Evolutionary conservation across 2,888 invertebrate genomes (phyloP).

Genomic region (Drosophila antonietae): DNA sequence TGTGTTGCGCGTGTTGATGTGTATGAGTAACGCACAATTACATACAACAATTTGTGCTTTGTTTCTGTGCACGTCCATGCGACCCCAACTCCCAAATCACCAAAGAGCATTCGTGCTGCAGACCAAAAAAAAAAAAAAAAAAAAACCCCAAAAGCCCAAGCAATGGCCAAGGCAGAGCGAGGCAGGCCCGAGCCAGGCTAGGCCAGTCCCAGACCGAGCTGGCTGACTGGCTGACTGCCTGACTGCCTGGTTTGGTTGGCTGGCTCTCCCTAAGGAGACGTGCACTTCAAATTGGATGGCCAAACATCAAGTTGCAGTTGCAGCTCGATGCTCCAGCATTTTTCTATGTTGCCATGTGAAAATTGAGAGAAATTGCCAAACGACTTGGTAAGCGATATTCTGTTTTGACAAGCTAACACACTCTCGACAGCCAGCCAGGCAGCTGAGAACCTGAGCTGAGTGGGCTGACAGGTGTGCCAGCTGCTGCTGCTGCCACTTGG

Average conservation of each 20-base stretch:
- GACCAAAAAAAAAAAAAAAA: neutral
- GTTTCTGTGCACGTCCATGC: constrained; percentile 63
- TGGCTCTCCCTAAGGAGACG: constrained; percentile 11
- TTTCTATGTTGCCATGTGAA: constrained; percentile 68
- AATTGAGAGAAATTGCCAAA: constrained; percentile 82
- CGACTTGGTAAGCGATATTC: constrained; percentile 80
- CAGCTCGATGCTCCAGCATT: constrained; percentile 46
- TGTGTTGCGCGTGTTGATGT: constrained; percentile 54
- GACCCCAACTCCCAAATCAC: constrained; percentile 64
- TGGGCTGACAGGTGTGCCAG: constrained; percentile 70
- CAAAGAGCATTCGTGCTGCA: constrained; percentile 76
- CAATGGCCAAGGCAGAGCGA: constrained; percentile 4
- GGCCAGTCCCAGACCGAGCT: neutral
- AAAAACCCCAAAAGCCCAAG: neutral
- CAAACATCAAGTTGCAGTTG: constrained; percentile 67
- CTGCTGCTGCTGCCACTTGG: constrained; percentile 54
- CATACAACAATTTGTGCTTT: constrained; percentile 80
- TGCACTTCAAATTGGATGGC: constrained; percentile 74
- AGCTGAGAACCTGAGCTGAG: constrained; percentile 37
- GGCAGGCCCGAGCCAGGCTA: neutral
- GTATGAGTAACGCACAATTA: constrained; percentile 78
- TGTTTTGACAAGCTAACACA: constrained; percentile 62
- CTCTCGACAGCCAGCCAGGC: neutral
- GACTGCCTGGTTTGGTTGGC: neutral
- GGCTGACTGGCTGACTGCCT: no score